Conservation (phyloP, 2,888 invertebrate species). For the Caenorhabditis japonica region DNA sequence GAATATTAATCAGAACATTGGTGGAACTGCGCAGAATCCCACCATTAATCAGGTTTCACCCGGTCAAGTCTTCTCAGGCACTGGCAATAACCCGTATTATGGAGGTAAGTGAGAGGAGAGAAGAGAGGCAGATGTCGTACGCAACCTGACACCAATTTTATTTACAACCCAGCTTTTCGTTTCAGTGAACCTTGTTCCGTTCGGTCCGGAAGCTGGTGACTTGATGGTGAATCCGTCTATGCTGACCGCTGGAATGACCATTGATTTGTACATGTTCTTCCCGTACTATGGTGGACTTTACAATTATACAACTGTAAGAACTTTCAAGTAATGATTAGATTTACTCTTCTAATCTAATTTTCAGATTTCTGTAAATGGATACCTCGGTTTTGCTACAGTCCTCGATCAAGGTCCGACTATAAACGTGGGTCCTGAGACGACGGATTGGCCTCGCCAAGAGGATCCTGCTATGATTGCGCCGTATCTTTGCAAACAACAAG, state of each 20-base stretch:
- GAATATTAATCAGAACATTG: conserved; percentile 51
- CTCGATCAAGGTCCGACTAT: conserved; percentile 77
- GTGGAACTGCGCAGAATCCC: conserved; percentile 40
- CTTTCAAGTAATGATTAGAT: no score
- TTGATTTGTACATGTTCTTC: conserved; percentile 76
- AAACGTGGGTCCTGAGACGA: conserved; percentile 75
- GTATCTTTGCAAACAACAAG: conserved; percentile 75
- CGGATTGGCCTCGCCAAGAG: conserved; percentile 75
- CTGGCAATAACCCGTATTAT: conserved; percentile 71
- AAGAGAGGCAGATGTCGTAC: conserved; percentile 21
- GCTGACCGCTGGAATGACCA: conserved; percentile 75
- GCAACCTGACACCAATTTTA: conserved; percentile 24
- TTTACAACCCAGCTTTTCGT: conserved; percentile 8
- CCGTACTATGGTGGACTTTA: conserved; percentile 76
- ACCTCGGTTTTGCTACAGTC: conserved; percentile 76
- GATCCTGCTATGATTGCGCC: conserved; percentile 77
- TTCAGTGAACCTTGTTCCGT: conserved; percentile 72
- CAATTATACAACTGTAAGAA: conserved; percentile 76
- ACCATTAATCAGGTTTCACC: conserved; percentile 57
- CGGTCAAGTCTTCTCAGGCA: conserved; percentile 68
- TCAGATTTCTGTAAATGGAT: conserved; percentile 75
- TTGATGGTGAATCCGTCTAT: conserved; percentile 73
- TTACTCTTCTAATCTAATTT: no score
- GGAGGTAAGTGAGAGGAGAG: conserved; percentile 61
- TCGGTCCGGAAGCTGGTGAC: conserved; percentile 76